phyloP scores from a whole-genome alignment of 2,888 invertebrate genomes.

The Dioctria rufipes region DNA sequence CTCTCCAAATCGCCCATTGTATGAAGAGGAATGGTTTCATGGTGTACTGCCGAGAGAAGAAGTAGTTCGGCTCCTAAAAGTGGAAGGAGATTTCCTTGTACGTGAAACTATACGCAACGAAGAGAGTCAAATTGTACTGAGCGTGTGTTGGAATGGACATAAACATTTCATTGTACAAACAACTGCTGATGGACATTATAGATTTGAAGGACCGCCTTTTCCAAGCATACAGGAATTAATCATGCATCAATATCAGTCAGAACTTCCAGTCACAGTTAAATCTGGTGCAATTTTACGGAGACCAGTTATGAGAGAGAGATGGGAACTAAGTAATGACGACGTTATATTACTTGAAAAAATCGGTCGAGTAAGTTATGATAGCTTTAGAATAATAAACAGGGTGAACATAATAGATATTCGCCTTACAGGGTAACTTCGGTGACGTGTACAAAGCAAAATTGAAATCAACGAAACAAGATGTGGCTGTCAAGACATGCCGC shows the following conservation, averaged over 20 bases:
- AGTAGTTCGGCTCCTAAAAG: constrained; percentile 90
- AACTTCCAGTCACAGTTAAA: constrained; percentile 90
- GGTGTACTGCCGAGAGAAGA: constrained; percentile 96
- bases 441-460: constrained; percentile 95
- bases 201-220: constrained; percentile 95
- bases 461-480: constrained; percentile 86
- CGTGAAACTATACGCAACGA: constrained; percentile 93
- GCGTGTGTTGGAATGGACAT: constrained; percentile 96
- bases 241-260: constrained; percentile 88
- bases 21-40: constrained; percentile 98
- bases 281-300: constrained; percentile 91
- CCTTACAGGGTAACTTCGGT: constrained; percentile 92
- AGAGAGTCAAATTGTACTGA: constrained; percentile 92
- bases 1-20: constrained; percentile 78
- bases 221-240: constrained; percentile 94
- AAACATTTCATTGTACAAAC: constrained; percentile 98
- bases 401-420: neutral
- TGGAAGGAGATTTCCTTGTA: constrained; percentile 95
- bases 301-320: constrained; percentile 90
- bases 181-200: constrained; percentile 90
- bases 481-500: constrained; percentile 96
- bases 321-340: constrained; percentile 97
- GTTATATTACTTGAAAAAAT: constrained; percentile 93
- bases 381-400: constrained; percentile 4
- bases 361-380: constrained; percentile 82